A percentile compares a stretch with the other conserved stretches of the same genome.
Evolutionary conservation across 2,113 vertebrate species (phyloP).

Genomic region (Leucopsar rothschildi): DNA sequence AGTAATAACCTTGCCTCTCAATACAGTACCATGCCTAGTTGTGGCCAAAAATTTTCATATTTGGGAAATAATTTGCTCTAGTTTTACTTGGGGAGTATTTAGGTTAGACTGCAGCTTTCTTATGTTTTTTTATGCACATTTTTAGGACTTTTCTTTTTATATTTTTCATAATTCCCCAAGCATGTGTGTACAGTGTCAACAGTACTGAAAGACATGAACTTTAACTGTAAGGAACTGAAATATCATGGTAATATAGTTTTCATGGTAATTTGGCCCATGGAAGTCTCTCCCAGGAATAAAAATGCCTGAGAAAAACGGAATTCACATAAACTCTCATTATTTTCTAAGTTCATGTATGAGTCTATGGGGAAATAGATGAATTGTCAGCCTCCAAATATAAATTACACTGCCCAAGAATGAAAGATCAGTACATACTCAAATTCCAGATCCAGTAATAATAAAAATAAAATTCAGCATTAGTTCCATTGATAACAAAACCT

Average conservation of each 20-base stretch:
- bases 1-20: background rate
- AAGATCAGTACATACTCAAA: background rate
- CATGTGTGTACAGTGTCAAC: slow-evolving; percentile 1
- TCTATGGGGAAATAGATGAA: slow-evolving; percentile 7
- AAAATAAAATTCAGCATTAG: background rate
- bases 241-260: slow-evolving; percentile 27
- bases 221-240: slow-evolving; percentile 19
- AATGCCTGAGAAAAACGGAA: slow-evolving; percentile 48
- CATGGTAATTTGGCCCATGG: slow-evolving; percentile 24
- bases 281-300: slow-evolving; percentile 51
- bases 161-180: slow-evolving; percentile 38
- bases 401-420: background rate
- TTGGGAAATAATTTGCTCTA: background rate
- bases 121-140: background rate
- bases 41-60: background rate
- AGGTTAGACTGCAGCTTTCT: background rate
- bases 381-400: slow-evolving; percentile 32
- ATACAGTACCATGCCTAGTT: background rate
- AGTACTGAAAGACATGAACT: slow-evolving; percentile 20
- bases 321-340: slow-evolving; percentile 42
- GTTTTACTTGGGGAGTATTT: background rate
- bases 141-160: background rate
- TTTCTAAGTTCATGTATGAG: slow-evolving; percentile 6
- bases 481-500: slow-evolving; percentile 39
- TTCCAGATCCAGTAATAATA: slow-evolving; percentile 38